phyloP scores from a whole-genome alignment of 2,797 vertebrate genomes.

The Lates japonicus region DNA sequence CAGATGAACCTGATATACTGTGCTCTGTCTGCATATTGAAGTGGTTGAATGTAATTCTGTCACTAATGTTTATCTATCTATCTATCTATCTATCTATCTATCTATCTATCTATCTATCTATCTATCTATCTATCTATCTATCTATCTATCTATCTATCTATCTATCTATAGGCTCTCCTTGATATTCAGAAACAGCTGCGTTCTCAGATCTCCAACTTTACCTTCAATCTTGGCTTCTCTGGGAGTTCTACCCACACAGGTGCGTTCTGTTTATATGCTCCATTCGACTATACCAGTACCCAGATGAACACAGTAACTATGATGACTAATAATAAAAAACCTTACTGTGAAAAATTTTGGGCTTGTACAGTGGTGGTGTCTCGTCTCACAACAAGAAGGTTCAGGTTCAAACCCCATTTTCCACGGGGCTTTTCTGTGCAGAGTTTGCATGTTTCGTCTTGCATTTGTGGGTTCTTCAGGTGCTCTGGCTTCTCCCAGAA shows the following conservation, averaged over 20 bases:
- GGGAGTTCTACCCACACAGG: constrained; percentile 99
- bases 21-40: background rate
- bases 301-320: background rate
- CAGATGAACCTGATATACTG: constrained; percentile 32
- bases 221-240: constrained; percentile 99
- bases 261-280: constrained; percentile 75
- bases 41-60: constrained; percentile 9
- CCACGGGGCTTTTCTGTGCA: no score
- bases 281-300: background rate
- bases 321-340: background rate
- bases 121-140: constrained; percentile 23
- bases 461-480: no score
- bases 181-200: constrained; percentile 96
- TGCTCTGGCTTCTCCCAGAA: no score
- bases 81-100: constrained; percentile 7
- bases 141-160: constrained; percentile 30
- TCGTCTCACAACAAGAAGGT: no score
- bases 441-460: no score
- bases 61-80: constrained; percentile 35
- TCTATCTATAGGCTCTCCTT: constrained; percentile 91
- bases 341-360: no score
- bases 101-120: constrained; percentile 37
- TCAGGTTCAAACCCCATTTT: no score
- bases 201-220: constrained; percentile 98
- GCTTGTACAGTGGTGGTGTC: background rate